Base-by-base conservation (phyloP, 2,888 invertebrate species). In the Drosophila nr. perissopoda region DNA sequence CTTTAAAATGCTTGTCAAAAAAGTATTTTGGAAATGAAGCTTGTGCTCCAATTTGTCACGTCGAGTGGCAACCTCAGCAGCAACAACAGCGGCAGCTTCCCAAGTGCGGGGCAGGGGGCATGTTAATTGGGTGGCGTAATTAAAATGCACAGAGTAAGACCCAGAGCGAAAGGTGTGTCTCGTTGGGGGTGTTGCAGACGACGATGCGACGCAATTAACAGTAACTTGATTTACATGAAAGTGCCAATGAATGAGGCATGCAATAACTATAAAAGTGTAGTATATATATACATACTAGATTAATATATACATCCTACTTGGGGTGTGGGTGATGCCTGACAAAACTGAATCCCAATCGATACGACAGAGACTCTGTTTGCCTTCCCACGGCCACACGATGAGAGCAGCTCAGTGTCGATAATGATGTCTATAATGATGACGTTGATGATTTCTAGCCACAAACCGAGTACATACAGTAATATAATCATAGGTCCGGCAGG, bases 51-150 rank as follows among this genome's bases (percentile, higher is more conserved):
- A 83, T 83, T 83, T 76, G 83, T 81, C 74, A 79, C 66, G 72
- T 57, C 31, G 58, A 54, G 63, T 49, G 53, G 48, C 36, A 42
- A 16, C 34, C 16, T 18, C 51, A 48, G 40, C 33, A 38, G 6
- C n/a, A 10, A 13, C 21, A 49, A 59, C 27, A 31, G 29, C 33
- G n/a, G 10, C 21, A 16, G 33, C 40, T 46, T 52, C 18, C 27
- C 13, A 16, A 25, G 40, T 2, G 21, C 11, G 33, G 42, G 10
- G 25, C 8, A 21, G 13, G 7, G 33, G 56, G 53, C 29, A 70
- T 88, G 86, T 74, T 86, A 86, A 86, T 88, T 88, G 76, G 76
- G 57, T 82, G 83, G 54, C 72, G 88, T 83, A 88, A 86, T 88
- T 85, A 88, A 81, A 85, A 79, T 65, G 70, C 67, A 74, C 54